Evolutionary conservation across 2,888 invertebrate species (phyloP).

Genomic region (Pandemis cinnamomeana): DNA sequence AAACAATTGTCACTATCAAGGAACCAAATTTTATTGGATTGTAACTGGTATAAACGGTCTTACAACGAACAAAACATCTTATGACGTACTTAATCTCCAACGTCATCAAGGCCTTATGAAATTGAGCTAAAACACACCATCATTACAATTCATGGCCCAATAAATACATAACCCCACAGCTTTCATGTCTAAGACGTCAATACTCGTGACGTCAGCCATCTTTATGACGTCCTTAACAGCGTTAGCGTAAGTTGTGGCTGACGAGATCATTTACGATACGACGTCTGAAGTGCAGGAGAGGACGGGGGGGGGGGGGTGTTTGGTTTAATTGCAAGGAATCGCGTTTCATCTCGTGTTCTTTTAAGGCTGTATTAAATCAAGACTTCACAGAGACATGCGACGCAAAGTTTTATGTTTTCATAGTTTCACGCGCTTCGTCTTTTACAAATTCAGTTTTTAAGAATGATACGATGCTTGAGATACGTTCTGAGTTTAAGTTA

Average conservation of each 20-base stretch:
- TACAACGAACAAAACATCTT: not conserved
- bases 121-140: not conserved
- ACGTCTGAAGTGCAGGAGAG: not conserved
- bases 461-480: no score
- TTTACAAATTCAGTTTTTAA: no score
- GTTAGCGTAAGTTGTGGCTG: slow-evolving; percentile 12
- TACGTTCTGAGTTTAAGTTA: no score
- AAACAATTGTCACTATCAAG: no score
- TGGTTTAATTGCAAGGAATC: not conserved
- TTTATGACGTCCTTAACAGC: slow-evolving; percentile 5
- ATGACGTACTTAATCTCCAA: not conserved
- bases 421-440: no score
- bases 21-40: no score
- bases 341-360: not conserved
- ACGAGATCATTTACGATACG: slow-evolving; percentile 20
- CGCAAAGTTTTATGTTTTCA: no score
- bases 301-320: not conserved
- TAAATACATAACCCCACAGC: not conserved
- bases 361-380: not conserved
- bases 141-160: slow-evolving; percentile 2
- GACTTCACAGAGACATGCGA: no score
- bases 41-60: no score
- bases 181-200: slow-evolving; percentile 8
- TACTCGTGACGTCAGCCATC: slow-evolving; percentile 15
- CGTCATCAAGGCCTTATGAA: not conserved